Evolutionary conservation across 2,888 invertebrate genomes (phyloP).

Genomic region (Platerodrilus igneus): DNA sequence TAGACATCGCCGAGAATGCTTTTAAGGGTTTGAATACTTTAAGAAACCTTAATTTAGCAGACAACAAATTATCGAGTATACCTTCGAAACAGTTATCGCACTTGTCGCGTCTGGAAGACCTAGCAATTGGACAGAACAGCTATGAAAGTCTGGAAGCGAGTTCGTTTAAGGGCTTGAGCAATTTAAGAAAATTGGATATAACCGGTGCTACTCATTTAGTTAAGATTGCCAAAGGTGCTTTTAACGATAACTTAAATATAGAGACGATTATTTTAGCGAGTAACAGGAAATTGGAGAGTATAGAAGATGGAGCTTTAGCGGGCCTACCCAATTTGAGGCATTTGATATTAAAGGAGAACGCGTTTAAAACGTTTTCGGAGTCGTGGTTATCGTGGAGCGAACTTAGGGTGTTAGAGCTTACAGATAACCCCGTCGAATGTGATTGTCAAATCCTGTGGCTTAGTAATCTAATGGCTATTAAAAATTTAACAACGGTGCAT

Average conservation of each 20-base stretch:
- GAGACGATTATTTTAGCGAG: constrained; percentile 71
- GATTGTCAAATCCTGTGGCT: constrained; percentile 80
- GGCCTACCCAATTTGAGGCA: constrained; percentile 76
- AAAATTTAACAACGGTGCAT: constrained; percentile 63
- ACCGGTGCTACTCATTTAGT: constrained; percentile 72
- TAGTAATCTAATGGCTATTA: constrained; percentile 63
- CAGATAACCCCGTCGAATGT: constrained; percentile 78
- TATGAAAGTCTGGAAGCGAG: constrained; percentile 65
- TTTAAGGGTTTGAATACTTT: constrained; percentile 73
- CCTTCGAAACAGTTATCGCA: constrained; percentile 71
- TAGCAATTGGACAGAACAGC: constrained; percentile 79
- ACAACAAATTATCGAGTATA: constrained; percentile 68
- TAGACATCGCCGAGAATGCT: constrained; percentile 71
- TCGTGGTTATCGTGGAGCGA: constrained; percentile 76
- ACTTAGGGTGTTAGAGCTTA: constrained; percentile 68
- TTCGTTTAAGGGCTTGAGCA: constrained; percentile 73
- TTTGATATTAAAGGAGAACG: constrained; percentile 73
- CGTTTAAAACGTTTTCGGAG: constrained; percentile 70
- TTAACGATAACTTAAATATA: constrained; percentile 74
- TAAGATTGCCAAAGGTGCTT: constrained; percentile 70
- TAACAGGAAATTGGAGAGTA: constrained; percentile 67
- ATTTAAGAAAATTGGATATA: constrained; percentile 71
- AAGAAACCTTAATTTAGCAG: constrained; percentile 72
- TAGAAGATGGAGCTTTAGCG: constrained; percentile 73
- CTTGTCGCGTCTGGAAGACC: constrained; percentile 70